Percentiles rank a stretch among this genome's conserved stretches.
Conservation (phyloP, 35 echinoderm and acorn worm genomes). For the Ophiothrix spiculata region DNA sequence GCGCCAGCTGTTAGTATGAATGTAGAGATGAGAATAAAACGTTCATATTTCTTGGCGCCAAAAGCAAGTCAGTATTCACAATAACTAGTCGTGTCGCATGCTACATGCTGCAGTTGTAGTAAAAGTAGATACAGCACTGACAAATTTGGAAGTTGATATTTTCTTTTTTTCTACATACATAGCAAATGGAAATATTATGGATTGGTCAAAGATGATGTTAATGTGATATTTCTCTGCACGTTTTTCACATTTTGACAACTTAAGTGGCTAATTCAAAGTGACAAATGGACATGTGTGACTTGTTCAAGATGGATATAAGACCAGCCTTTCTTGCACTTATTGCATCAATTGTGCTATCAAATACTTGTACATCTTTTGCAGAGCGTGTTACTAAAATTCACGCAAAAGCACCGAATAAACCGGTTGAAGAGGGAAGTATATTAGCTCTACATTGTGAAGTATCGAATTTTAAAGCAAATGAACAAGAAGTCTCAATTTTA, state of each 20-base stretch:
- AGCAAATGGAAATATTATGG: too few relatives aligned
- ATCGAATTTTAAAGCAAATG: background rate
- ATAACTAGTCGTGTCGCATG: background rate
- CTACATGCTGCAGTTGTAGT: background rate
- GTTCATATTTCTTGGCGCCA: background rate
- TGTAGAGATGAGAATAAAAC: background rate
- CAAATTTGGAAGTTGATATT: background rate
- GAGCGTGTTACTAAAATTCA: background rate
- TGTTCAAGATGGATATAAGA: background rate
- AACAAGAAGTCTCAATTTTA: background rate
- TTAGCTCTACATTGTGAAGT: background rate
- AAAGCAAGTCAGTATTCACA: background rate
- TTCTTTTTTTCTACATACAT: too few relatives aligned
- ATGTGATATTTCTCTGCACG: too few relatives aligned
- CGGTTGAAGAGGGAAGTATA: background rate
- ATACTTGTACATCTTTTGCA: background rate
- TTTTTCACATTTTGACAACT: too few relatives aligned
- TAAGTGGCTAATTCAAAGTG: background rate
- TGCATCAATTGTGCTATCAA: background rate
- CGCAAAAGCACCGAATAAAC: background rate
- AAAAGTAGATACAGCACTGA: background rate
- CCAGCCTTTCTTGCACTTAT: background rate
- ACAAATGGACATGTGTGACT: background rate
- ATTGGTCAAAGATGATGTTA: too few relatives aligned
- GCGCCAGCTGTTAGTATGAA: background rate